Evolutionary conservation across 2,113 vertebrate species (phyloP).

Genomic region (Rhinoderma darwinii): DNA sequence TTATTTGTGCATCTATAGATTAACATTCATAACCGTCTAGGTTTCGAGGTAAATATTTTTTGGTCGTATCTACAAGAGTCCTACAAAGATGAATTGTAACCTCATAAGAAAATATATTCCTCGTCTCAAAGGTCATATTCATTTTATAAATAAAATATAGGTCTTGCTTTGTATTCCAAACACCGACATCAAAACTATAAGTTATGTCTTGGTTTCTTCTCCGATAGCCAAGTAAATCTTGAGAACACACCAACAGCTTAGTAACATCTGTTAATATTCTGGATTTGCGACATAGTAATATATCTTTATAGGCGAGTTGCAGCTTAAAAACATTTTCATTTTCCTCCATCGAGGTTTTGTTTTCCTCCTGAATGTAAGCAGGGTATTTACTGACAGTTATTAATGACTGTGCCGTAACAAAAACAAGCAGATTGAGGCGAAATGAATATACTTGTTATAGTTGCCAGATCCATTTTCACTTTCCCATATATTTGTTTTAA

Average conservation of each 20-base stretch:
- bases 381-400: slow-evolving; percentile 28
- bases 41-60: too few species aligned
- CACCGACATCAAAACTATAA: neutral
- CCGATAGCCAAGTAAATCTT: neutral
- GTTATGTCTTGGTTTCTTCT: neutral
- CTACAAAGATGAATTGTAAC: neutral
- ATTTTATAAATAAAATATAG: neutral
- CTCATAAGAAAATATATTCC: too few species aligned
- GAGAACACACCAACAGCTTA: neutral
- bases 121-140: too few species aligned
- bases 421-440: slow-evolving; percentile 40
- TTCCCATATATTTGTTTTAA: slow-evolving; percentile 55
- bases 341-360: slow-evolving; percentile 1
- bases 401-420: slow-evolving; percentile 34
- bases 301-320: slow-evolving; percentile 9
- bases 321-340: slow-evolving; percentile 38
- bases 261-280: slow-evolving; percentile 11
- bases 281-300: neutral
- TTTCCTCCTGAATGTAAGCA: neutral
- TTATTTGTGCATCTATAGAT: too few species aligned
- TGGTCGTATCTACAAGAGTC: neutral
- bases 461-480: slow-evolving; percentile 46
- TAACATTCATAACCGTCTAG: too few species aligned
- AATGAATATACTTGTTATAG: slow-evolving; percentile 37
- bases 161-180: neutral